Conservation (phyloP, 2,113 vertebrate genomes). For the Sus scrofa region T2T-Sscrofa CM000812.6:229133501-229134000, state of each 20-base stretch:
- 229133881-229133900: neutral
- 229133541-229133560: too few relatives aligned
- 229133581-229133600: too few relatives aligned
- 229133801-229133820: neutral
- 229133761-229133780: neutral
- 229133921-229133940: conserved; percentile 16
- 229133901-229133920: neutral
- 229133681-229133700: neutral
- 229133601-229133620: too few relatives aligned
- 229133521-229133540: neutral
- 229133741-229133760: neutral
- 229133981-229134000: neutral
- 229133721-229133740: neutral
- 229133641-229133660: neutral
- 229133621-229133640: neutral
- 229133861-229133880: neutral
- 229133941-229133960: neutral
- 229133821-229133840: neutral
- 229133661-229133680: neutral
- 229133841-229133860: neutral
- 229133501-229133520: neutral
- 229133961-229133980: neutral
- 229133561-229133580: too few relatives aligned
- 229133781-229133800: neutral
- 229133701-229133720: neutral